Evolutionary conservation across 2,113 vertebrate species (phyloP).

Genomic region (Oncorhynchus kisutch): DNA sequence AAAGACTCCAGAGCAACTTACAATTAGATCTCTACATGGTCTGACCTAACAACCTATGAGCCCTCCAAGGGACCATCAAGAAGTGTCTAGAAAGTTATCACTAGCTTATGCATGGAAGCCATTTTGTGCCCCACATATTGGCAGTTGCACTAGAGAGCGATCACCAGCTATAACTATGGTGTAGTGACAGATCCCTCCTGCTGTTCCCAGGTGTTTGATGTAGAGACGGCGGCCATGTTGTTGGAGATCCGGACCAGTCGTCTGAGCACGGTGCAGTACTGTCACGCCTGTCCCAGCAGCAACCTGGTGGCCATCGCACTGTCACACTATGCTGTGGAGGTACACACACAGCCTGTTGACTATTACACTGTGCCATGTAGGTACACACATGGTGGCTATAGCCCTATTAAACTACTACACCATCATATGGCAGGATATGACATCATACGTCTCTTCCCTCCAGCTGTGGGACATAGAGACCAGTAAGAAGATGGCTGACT

Average conservation of each 20-base stretch:
- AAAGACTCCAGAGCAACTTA: too few relatives aligned
- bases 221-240: constrained; percentile 71
- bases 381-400: background rate
- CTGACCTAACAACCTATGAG: too few relatives aligned
- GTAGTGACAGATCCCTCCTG: too few relatives aligned
- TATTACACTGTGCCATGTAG: background rate
- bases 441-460: constrained; percentile 2
- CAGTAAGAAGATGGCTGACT: constrained; percentile 87
- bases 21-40: too few relatives aligned
- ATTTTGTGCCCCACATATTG: too few relatives aligned
- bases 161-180: too few relatives aligned
- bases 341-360: constrained; percentile 39
- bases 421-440: too few relatives aligned
- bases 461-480: constrained; percentile 90
- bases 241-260: constrained; percentile 78
- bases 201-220: constrained; percentile 81
- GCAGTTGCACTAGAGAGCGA: too few relatives aligned
- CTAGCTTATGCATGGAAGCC: too few relatives aligned
- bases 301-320: constrained; percentile 86
- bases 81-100: too few relatives aligned
- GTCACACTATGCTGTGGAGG: constrained; percentile 92
- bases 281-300: constrained; percentile 83
- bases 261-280: constrained; percentile 86
- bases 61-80: too few relatives aligned
- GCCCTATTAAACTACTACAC: too few relatives aligned